Conservation (phyloP, 1,140 invertebrate genomes). For the Drosophila mojavensis region DNA sequence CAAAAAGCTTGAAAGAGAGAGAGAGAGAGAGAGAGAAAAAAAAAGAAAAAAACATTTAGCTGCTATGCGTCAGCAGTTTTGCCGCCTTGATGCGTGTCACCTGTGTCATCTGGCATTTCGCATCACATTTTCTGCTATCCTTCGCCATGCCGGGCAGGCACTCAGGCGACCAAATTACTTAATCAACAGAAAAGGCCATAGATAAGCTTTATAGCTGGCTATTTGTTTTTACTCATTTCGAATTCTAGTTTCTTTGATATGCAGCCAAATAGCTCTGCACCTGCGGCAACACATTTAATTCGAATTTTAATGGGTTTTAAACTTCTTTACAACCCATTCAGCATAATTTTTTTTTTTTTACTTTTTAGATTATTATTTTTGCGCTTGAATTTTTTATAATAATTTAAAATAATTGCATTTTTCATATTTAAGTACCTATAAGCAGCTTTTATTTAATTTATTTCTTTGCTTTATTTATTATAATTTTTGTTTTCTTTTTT, state of each 20-base stretch:
- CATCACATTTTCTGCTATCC: conserved; percentile 1
- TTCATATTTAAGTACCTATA: too few relatives aligned
- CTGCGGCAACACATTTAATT: too few relatives aligned
- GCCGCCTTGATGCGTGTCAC: conserved; percentile 17
- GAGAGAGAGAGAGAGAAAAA: not conserved
- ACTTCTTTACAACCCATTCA: not conserved
- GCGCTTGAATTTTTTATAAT: too few relatives aligned
- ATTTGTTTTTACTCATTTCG: not conserved
- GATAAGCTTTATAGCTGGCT: not conserved
- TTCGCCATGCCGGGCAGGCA: not conserved
- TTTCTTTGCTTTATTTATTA: too few relatives aligned
- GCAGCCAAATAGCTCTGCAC: too few relatives aligned
- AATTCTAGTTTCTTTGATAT: not conserved
- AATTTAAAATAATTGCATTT: too few relatives aligned
- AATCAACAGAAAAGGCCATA: not conserved
- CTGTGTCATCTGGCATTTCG: conserved; percentile 14
- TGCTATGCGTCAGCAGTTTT: conserved; percentile 41
- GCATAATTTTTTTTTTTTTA: too few relatives aligned
- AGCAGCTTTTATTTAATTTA: too few relatives aligned
- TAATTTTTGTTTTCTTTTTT: too few relatives aligned
- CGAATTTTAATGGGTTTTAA: not conserved
- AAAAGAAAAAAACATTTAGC: conserved; percentile 2
- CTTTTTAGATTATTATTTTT: too few relatives aligned
- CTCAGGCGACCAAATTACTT: not conserved
- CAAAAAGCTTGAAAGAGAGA: not conserved